Base-by-base conservation (phyloP, 37 sponge, comb jelly and placozoan species). In the Diacarnus erythraeanus region DNA sequence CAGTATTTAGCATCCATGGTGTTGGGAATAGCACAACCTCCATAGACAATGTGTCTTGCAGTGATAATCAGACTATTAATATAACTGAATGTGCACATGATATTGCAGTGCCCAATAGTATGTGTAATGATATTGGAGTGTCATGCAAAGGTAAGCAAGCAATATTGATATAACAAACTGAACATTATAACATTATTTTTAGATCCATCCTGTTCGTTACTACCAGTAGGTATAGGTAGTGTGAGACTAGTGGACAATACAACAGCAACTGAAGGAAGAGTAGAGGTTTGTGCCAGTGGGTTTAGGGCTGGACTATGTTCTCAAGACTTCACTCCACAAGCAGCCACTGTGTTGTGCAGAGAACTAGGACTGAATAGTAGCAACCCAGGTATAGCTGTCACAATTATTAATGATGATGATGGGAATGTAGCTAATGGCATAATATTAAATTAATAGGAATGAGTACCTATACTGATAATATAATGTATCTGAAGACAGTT, bases 211-310 rank as follows among this genome's bases (percentile, higher is more conserved):
- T 36, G 70, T 36, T 4, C 51, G 6, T 8, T 42, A 44, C 51
- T 76, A n/a, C n/a, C n/a, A n/a, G n/a, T n/a, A n/a, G 38, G 33
- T 69, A 18, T 10, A 33, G 70, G 39, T 31, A 9, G 39, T 21
- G 70, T 38, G 39, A 18, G n/a, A n/a, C 40, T 69, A 37, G 71
- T 74, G 17, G n/a, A 59, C 22, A 59, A 59, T n/a, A 21, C 10
- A 38, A 61, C 17, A 1, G 37, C 33, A 25, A 37, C 21, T 59
- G 63, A 59, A 37, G 77, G 77, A 10, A 76, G 77, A 26, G 61
- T 76, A 38, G 77, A 76, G 63, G 38, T 76, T 1, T 58, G 61
- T 42, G 44, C 6, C 43, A 42, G 17, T 72, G 73, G n/a, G 9
- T 39, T 22, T 42, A 39, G 73, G 47, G 73, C 38, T 36, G 18